Percentiles rank a stretch among this genome's conserved stretches.
These are phyloP conservation scores for Alcis repandata DNA, from an alignment of 2,888 invertebrate species.

Conservation along the genomic window DNA sequence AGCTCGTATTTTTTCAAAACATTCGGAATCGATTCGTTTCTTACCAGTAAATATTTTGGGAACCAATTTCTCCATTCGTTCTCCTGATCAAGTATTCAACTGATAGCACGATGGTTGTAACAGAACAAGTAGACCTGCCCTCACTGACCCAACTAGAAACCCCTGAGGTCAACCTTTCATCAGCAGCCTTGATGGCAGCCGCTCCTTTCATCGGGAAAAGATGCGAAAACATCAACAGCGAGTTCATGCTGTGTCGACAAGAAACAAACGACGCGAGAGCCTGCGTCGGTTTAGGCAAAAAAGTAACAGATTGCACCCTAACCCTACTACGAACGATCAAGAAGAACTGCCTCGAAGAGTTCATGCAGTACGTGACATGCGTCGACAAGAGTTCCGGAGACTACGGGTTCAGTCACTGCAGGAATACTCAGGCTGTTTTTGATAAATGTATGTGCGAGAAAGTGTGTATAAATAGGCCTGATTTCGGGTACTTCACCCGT, in stretches of 20 bases:
- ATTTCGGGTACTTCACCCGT: conserved; percentile 93
- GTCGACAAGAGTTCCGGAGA: conserved; percentile 92
- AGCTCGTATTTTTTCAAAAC: no score
- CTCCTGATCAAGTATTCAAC: not conserved
- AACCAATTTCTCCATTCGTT: not conserved
- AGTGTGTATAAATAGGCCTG: conserved; percentile 91
- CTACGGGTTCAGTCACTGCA: conserved; percentile 89
- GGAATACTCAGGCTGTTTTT: conserved; percentile 93
- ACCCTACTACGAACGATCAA: conserved; percentile 95
- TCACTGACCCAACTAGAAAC: conserved; percentile 30
- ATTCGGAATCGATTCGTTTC: no score
- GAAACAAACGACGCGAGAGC: conserved; percentile 94
- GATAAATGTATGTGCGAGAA: conserved; percentile 94
- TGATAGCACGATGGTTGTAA: conserved; percentile 3
- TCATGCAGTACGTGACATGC: conserved; percentile 91
- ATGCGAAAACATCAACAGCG: conserved; percentile 96
- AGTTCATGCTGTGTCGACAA: conserved; percentile 95
- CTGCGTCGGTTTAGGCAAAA: conserved; percentile 94
- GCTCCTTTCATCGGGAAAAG: conserved; percentile 96
- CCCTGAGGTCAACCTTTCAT: conserved; percentile 89
- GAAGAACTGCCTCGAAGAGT: conserved; percentile 92
- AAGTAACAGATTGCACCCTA: conserved; percentile 94
- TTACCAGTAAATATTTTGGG: no score
- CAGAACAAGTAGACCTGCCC: conserved; percentile 31
- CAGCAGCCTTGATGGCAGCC: conserved; percentile 93